phyloP scores from a whole-genome alignment of 2,888 invertebrate species.

The Elysia crispata region DNA sequence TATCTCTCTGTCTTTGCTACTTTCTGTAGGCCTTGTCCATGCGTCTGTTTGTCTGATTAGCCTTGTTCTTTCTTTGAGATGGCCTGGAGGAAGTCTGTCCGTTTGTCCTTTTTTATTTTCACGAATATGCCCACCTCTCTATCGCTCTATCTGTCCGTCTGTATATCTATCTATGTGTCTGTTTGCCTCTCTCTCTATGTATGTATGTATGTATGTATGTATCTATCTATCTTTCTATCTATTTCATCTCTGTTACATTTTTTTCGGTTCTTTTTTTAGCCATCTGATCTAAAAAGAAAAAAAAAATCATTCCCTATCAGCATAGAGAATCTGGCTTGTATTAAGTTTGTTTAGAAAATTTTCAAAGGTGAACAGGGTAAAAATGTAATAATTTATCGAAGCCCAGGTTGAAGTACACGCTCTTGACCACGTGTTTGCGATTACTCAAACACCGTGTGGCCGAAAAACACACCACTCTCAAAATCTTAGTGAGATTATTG shows the following conservation, averaged over 20 bases:
- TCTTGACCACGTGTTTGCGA: too few relatives aligned
- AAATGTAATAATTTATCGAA: too few relatives aligned
- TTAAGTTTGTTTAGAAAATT: too few relatives aligned
- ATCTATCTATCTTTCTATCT: background rate
- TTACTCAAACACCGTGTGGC: background rate
- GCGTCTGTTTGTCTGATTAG: background rate
- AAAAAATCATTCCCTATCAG: too few relatives aligned
- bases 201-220: too few relatives aligned
- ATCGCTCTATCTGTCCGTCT: slow-evolving; percentile 18
- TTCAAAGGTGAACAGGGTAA: too few relatives aligned
- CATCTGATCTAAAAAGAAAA: background rate
- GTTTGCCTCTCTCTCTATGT: slow-evolving; percentile 15
- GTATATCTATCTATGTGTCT: slow-evolving; percentile 1
- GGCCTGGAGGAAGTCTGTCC: background rate
- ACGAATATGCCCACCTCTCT: background rate
- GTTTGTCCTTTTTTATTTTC: slow-evolving; percentile 10
- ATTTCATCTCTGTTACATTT: background rate
- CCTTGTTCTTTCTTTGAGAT: background rate
- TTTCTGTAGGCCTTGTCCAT: slow-evolving; percentile 5
- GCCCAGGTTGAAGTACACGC: too few relatives aligned
- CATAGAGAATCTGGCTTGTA: background rate
- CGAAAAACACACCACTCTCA: too few relatives aligned
- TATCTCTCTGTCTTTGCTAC: slow-evolving; percentile 7
- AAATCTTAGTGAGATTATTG: too few relatives aligned
- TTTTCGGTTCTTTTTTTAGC: background rate